Percentiles rank a stretch among this genome's conserved stretches.
Evolutionary conservation across 2,888 invertebrate genomes (phyloP).

Genomic region (Netelia inedita): DNA sequence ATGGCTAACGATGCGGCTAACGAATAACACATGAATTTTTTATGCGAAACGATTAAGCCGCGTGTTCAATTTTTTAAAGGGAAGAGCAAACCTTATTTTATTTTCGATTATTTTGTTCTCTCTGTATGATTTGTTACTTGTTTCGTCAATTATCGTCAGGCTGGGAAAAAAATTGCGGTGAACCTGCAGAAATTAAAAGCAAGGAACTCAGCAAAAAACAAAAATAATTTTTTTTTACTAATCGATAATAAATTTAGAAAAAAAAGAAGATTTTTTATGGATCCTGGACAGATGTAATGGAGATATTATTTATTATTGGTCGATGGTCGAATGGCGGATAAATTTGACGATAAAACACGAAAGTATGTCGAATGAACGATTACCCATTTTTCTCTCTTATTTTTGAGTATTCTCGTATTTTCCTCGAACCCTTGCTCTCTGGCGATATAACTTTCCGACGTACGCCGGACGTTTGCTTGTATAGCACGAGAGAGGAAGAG

Average conservation of each 20-base stretch:
- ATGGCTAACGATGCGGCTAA: slow-evolving; percentile 35
- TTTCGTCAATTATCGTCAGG: too few species aligned
- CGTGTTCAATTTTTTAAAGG: too few species aligned
- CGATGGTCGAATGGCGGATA: background rate
- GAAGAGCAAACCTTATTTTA: background rate
- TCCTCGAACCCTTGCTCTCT: slow-evolving; percentile 16
- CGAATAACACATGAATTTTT: slow-evolving; percentile 2
- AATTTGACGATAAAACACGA: slow-evolving; percentile 13
- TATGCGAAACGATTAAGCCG: too few species aligned
- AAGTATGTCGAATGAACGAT: background rate
- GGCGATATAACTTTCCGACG: slow-evolving; percentile 64
- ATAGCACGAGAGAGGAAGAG: slow-evolving; percentile 17
- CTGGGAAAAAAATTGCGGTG: too few species aligned
- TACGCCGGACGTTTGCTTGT: slow-evolving; percentile 23
- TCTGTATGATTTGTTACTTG: background rate
- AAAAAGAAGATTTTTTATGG: too few species aligned
- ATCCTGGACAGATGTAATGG: too few species aligned
- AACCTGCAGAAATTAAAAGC: too few species aligned
- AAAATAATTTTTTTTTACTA: too few species aligned
- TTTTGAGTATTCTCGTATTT: slow-evolving; percentile 27
- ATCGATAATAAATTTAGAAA: too few species aligned
- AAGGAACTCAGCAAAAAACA: too few species aligned
- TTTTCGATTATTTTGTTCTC: background rate
- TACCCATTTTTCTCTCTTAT: slow-evolving; percentile 22
- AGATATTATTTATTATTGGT: too few species aligned